These are phyloP conservation scores for Eidolon dupreanum DNA, from an alignment of 2,797 vertebrate species.

Conservation along the genomic window DNA sequence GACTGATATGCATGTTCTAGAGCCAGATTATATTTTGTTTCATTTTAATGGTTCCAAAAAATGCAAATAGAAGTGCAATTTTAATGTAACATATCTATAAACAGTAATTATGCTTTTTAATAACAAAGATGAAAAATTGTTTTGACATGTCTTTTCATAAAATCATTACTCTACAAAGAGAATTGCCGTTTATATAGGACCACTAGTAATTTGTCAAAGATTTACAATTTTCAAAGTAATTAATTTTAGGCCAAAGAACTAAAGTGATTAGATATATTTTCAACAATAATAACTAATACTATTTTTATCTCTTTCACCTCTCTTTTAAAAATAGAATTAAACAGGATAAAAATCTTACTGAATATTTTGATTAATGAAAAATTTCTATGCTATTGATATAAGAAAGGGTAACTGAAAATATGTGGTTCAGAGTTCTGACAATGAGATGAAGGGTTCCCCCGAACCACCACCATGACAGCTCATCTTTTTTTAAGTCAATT, in stretches of 20 bases:
- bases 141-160: not conserved
- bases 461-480: too few species aligned
- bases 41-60: constrained; percentile 20
- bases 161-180: not conserved
- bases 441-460: too few species aligned
- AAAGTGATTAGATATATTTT: constrained; percentile 9
- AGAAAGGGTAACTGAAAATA: not conserved
- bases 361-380: not conserved
- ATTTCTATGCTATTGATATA: not conserved
- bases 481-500: not conserved
- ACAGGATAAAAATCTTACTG: not conserved
- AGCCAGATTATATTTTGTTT: not conserved
- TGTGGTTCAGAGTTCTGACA: not conserved
- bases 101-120: not conserved
- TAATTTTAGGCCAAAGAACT: constrained; percentile 36
- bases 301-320: not conserved
- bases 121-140: not conserved
- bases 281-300: not conserved
- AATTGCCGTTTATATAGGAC: not conserved
- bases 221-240: not conserved
- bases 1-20: not conserved
- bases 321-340: not conserved
- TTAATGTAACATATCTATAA: not conserved
- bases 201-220: not conserved
- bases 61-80: not conserved